Base-by-base conservation (phyloP, 1,140 invertebrate species). In the Bicyclus anynana region DNA sequence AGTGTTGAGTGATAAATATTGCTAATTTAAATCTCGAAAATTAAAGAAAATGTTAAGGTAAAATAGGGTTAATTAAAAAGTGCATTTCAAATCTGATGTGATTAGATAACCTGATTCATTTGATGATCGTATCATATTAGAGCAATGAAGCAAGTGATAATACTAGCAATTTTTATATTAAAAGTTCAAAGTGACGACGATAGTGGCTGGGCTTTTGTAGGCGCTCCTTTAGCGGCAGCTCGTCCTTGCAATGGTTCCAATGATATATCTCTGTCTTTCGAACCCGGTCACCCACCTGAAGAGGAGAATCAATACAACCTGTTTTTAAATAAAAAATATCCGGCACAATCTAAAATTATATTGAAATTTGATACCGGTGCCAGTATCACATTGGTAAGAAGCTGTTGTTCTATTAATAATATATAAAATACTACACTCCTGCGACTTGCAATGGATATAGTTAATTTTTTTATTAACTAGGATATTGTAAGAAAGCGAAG, bases 171-270 rank as follows among this genome's bases (percentile, higher is more conserved):
- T 7, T 51, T 20, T 38, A 23, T 21, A 21, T 6, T 38, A 51
- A 51, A 18, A 16, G 18, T 51, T 6, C 13, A 14, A 2, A 38
- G 17, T 14, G 49, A 37, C 17, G 10, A 40, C 12, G 21, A 62
- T 1, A 26, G 27, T 5, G 20, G 44, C 2, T 73, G 68, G 68
- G 38, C 38, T 21, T n/a, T 72, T 2, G 64, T 76, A 2, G 77
- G 71, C 1, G 70, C 67, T 57, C 73, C 73, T 0, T 14, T 80
- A 17, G 13, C 64, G 2, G 52, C 59, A 1, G 61, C 58, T 1
- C 16, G 38, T 5, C 73, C 73, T 5, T 80, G 77, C 33, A 65
- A 69, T 10, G 68, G 62, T 9, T 57, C 63, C 1, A n/a, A 53
- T 1, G 53, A 69, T 13, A 60, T 80, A 0, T 29, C 27, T 9